Evolutionary conservation across 2,113 vertebrate species (phyloP).

Genomic region (Chaenocephalus aceratus): DNA sequence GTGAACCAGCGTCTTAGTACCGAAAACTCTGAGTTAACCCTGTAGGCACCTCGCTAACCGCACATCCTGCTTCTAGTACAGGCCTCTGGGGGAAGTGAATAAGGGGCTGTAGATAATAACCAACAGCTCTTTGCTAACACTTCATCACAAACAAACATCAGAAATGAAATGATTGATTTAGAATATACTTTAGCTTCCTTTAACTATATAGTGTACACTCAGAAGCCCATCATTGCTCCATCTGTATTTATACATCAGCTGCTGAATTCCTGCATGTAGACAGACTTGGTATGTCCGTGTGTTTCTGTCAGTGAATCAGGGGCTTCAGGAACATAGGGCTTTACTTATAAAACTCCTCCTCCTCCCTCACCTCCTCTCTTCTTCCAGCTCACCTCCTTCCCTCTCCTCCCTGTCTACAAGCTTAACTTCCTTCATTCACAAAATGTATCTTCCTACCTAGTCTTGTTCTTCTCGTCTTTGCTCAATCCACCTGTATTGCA

Average conservation of each 20-base stretch:
- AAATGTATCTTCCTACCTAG: neutral
- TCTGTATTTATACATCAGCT: neutral
- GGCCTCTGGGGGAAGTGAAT: neutral
- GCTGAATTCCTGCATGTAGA: conserved; percentile 40
- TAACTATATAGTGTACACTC: neutral
- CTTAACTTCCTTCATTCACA: conserved; percentile 30
- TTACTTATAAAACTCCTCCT: conserved; percentile 81
- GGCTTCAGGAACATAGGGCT: conserved; percentile 82
- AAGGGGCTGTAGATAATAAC: neutral
- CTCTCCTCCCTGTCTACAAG: conserved; percentile 57
- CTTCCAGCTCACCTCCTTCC: conserved; percentile 71
- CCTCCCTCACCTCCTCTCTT: conserved; percentile 53
- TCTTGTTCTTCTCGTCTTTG: neutral
- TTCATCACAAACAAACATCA: too few relatives aligned
- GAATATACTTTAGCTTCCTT: conserved; percentile 24
- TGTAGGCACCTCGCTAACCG: too few relatives aligned
- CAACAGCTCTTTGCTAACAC: neutral
- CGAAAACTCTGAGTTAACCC: too few relatives aligned
- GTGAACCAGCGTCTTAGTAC: too few relatives aligned
- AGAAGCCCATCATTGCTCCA: conserved; percentile 32
- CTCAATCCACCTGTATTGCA: neutral
- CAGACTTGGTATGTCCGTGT: conserved; percentile 58
- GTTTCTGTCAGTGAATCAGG: conserved; percentile 64
- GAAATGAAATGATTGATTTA: neutral
- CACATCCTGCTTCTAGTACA: too few relatives aligned